These are phyloP conservation scores for Cranoglanis bouderius DNA, from an alignment of 2,113 vertebrate species.

Conservation along the genomic window DNA sequence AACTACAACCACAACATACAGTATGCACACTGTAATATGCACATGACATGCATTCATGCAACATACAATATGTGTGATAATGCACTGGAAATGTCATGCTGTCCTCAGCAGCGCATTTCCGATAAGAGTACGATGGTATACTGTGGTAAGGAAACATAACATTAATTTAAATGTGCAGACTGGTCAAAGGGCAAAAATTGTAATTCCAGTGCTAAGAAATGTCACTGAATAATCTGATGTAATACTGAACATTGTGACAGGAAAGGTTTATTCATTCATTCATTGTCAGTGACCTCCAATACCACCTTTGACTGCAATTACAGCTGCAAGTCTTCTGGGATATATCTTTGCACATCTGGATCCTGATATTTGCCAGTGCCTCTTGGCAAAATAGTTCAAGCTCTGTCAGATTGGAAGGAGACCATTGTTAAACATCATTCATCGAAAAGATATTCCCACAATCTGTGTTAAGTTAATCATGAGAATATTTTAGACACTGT, in stretches of 20 bases:
- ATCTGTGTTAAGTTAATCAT: not conserved
- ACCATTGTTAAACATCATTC: not conserved
- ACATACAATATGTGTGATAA: not conserved
- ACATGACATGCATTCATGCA: not conserved
- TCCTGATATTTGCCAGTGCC: not conserved
- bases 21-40: not conserved
- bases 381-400: not conserved
- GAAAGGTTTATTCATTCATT: not conserved
- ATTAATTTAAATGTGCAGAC: not conserved
- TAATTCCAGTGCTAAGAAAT: not conserved
- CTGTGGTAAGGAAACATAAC: not conserved
- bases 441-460: not conserved
- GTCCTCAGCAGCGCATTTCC: not conserved
- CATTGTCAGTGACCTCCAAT: not conserved
- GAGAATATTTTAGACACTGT: too few species aligned
- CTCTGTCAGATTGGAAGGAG: not conserved
- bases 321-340: not conserved
- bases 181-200: not conserved
- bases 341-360: conserved; percentile 14
- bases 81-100: not conserved
- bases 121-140: not conserved
- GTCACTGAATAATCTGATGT: not conserved
- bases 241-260: not conserved
- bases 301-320: not conserved
- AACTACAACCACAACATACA: not conserved